Evolutionary conservation across 2,888 invertebrate genomes (phyloP).

Genomic region (Gerris lacustris): DNA sequence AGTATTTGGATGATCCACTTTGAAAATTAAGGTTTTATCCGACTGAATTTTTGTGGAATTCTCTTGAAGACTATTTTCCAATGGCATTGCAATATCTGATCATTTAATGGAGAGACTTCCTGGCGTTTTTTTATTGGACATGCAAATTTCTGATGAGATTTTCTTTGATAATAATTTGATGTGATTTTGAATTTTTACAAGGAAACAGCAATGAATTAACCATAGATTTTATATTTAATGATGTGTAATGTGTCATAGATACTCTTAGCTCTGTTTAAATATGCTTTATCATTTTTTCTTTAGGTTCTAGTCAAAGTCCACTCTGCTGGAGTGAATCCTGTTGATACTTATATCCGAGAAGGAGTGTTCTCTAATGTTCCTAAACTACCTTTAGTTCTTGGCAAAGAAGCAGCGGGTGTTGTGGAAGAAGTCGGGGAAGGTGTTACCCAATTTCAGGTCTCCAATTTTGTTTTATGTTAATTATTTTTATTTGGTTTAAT

Average conservation of each 20-base stretch:
- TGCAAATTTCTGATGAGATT: too few relatives aligned
- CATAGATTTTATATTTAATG: too few relatives aligned
- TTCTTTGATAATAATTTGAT: too few relatives aligned
- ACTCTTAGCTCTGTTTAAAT: too few relatives aligned
- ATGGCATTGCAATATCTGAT: not conserved
- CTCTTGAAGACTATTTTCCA: too few relatives aligned
- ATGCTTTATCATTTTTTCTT: not conserved
- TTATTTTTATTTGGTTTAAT: not conserved
- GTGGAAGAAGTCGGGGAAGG: slow-evolving; percentile 38
- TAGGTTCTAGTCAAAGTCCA: slow-evolving; percentile 38
- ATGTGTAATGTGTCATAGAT: too few relatives aligned
- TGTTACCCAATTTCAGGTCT: slow-evolving; percentile 39
- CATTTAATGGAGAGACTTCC: too few relatives aligned
- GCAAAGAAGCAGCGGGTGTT: slow-evolving; percentile 43
- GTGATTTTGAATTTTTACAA: too few relatives aligned
- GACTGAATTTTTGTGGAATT: too few relatives aligned
- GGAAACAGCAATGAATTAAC: too few relatives aligned
- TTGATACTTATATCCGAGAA: slow-evolving; percentile 44
- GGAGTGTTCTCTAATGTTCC: slow-evolving; percentile 39
- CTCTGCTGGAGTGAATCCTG: slow-evolving; percentile 45
- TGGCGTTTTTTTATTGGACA: too few relatives aligned
- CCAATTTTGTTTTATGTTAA: slow-evolving; percentile 1
- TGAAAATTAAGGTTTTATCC: not conserved
- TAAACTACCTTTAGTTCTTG: slow-evolving; percentile 42
- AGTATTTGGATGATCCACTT: too few relatives aligned